Conservation (phyloP, 2,797 vertebrate genomes). For the Natrix natrix region DNA sequence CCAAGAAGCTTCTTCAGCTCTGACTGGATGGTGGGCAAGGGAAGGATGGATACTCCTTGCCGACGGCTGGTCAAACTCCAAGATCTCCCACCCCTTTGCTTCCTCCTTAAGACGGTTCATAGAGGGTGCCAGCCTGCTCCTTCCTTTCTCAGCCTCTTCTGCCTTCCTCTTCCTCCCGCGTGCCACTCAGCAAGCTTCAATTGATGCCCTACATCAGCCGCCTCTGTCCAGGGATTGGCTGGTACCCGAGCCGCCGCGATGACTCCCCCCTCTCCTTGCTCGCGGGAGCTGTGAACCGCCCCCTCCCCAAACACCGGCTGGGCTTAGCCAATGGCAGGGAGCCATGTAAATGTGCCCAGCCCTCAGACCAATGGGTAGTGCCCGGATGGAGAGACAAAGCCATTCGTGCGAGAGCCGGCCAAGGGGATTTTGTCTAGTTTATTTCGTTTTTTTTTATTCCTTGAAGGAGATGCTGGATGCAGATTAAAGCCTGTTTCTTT, state of each 20-base stretch:
- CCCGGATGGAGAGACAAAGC: not conserved
- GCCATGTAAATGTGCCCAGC: not conserved
- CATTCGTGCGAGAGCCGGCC: not conserved
- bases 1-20: too few relatives aligned
- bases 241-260: not conserved
- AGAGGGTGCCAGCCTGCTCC: not conserved
- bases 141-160: not conserved
- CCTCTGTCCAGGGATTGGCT: not conserved
- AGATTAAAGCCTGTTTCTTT: not conserved
- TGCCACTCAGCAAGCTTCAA: not conserved
- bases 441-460: not conserved
- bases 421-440: not conserved
- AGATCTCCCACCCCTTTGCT: not conserved
- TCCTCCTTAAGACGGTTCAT: not conserved
- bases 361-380: not conserved
- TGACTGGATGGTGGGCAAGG: too few relatives aligned
- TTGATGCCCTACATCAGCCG: rapidly evolving
- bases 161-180: not conserved
- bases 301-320: too few relatives aligned
- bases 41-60: too few relatives aligned
- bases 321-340: slow-evolving; percentile 2
- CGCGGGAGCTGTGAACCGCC: not conserved
- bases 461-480: not conserved
- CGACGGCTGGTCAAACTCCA: too few relatives aligned
- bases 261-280: too few relatives aligned